Percentiles rank a stretch among this genome's conserved stretches.
These are phyloP conservation scores for Serripes groenlandicus DNA, from an alignment of 2,888 invertebrate species.

Conservation along the genomic window DNA sequence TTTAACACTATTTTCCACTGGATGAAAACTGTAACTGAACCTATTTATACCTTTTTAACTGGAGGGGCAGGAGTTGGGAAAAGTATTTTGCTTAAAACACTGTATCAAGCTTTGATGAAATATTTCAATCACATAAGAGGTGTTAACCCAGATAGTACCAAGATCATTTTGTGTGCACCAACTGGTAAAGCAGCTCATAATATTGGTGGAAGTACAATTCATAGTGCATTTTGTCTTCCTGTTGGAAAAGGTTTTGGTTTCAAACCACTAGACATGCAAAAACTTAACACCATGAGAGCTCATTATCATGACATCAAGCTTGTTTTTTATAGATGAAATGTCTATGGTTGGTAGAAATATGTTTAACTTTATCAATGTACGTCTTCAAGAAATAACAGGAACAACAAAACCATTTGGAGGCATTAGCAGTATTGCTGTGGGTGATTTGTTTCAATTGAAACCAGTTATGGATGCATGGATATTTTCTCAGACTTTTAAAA, in stretches of 20 bases:
- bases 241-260: slow-evolving; percentile 37
- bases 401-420: slow-evolving; percentile 53
- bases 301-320: slow-evolving; percentile 22
- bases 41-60: slow-evolving; percentile 55
- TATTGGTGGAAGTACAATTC: slow-evolving; percentile 43
- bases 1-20: slow-evolving; percentile 46
- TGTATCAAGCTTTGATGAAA: slow-evolving; percentile 38
- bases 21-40: slow-evolving; percentile 43
- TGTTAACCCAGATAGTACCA: slow-evolving; percentile 31
- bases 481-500: slow-evolving; percentile 26
- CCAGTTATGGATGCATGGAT: slow-evolving; percentile 60
- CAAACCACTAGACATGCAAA: slow-evolving; percentile 54
- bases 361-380: slow-evolving; percentile 49
- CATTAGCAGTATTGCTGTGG: slow-evolving; percentile 41
- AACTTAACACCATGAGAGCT: slow-evolving; percentile 19
- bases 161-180: slow-evolving; percentile 51
- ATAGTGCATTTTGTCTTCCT: slow-evolving; percentile 50
- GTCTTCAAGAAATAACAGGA: slow-evolving; percentile 56
- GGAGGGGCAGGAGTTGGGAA: slow-evolving; percentile 68
- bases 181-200: slow-evolving; percentile 56
- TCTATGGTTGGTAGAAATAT: slow-evolving; percentile 61
- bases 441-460: slow-evolving; percentile 1
- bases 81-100: slow-evolving; percentile 40
- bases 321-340: slow-evolving; percentile 13
- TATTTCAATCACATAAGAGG: slow-evolving; percentile 10